A percentile compares a stretch with the other conserved stretches of the same genome.
Evolutionary conservation across 2,113 vertebrate genomes (phyloP).

Genomic region (Microtus montanus): DNA sequence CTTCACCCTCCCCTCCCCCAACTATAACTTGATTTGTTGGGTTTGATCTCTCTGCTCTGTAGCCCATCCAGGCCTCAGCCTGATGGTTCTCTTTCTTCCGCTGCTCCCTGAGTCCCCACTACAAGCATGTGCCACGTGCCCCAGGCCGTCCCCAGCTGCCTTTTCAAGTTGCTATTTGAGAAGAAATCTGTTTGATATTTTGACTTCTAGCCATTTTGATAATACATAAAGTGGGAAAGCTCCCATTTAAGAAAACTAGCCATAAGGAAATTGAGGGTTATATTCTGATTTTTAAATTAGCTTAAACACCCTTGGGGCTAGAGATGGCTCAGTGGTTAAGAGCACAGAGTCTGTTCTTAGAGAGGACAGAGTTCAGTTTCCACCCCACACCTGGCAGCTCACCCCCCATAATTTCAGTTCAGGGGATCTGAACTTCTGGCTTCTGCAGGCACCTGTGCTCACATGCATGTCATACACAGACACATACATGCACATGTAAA

Average conservation of each 20-base stretch:
- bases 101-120: background rate
- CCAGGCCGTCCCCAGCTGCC: background rate
- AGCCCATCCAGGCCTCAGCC: background rate
- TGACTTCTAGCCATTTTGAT: slow-evolving; percentile 32
- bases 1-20: background rate
- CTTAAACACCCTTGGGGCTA: background rate
- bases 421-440: background rate
- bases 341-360: background rate
- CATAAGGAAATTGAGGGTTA: background rate
- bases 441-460: background rate
- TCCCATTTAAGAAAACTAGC: slow-evolving; percentile 23
- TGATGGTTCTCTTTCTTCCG: no score
- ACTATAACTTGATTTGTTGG: background rate
- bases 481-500: background rate
- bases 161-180: slow-evolving; percentile 43
- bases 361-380: background rate
- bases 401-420: background rate
- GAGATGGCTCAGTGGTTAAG: background rate
- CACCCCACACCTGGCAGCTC: no score
- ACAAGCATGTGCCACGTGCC: background rate
- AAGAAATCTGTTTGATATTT: background rate
- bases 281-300: background rate
- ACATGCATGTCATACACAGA: background rate
- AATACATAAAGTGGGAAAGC: slow-evolving; percentile 15
- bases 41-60: background rate